Conservation (phyloP, 2,888 invertebrate species). For the Caenorhabditis parvicauda region DNA sequence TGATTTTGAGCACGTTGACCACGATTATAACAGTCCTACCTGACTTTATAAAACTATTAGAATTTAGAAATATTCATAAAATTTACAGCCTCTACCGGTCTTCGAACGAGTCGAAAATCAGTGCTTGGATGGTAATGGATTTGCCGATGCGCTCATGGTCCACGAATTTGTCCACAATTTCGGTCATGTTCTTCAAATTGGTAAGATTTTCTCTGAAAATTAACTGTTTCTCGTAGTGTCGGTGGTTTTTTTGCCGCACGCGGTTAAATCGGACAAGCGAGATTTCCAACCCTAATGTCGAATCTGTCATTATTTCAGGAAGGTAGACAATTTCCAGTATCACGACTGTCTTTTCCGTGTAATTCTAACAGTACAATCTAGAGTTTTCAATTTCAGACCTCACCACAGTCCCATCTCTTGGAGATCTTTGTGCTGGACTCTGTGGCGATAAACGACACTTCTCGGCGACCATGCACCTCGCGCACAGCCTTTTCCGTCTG, state of each 20-base stretch:
- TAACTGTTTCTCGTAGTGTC: no score
- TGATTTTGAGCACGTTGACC: no score
- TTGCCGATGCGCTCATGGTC: constrained; percentile 89
- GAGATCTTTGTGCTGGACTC: constrained; percentile 66
- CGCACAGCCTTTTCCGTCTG: constrained; percentile 63
- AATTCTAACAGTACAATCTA: neutral
- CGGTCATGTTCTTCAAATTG: constrained; percentile 87
- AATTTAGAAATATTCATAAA: neutral
- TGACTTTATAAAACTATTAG: no score
- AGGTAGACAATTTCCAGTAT: neutral
- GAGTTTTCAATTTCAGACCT: constrained; percentile 71
- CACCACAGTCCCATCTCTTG: constrained; percentile 82
- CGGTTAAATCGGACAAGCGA: no score
- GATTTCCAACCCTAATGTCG: neutral
- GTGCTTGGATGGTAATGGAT: constrained; percentile 81
- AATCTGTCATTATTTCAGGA: neutral
- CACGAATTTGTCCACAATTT: constrained; percentile 95
- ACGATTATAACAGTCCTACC: no score
- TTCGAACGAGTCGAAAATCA: constrained; percentile 78
- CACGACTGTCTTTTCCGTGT: no score
- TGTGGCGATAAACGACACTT: constrained; percentile 50
- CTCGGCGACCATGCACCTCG: constrained; percentile 20
- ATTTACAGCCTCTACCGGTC: constrained; percentile 64
- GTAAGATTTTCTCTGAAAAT: constrained; percentile 68
- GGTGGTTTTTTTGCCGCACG: no score